phyloP scores from a whole-genome alignment of 2,797 vertebrate species.

The Mionectes olivaceus region DNA sequence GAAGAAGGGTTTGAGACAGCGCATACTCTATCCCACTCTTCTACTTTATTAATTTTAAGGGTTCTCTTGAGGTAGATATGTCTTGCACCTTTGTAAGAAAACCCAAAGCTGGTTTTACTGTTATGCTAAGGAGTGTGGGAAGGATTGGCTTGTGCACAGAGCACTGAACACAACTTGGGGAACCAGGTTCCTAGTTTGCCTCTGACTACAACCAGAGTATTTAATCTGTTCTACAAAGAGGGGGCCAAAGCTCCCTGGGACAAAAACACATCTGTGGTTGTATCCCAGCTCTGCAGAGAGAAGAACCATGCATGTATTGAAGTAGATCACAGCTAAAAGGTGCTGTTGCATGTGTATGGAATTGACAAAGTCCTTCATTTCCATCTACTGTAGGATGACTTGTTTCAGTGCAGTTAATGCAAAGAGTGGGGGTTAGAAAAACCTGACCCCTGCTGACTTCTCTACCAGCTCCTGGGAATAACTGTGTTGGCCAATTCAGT shows the following conservation, averaged over 20 bases:
- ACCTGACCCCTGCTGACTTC: neutral
- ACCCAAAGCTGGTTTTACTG: neutral
- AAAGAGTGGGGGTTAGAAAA: neutral
- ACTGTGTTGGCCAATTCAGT: neutral
- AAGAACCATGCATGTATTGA: neutral
- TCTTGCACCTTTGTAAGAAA: neutral
- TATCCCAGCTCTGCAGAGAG: neutral
- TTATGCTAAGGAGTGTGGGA: neutral
- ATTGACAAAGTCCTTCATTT: neutral
- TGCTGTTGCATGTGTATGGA: neutral
- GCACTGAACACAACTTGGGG: neutral
- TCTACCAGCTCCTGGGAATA: neutral
- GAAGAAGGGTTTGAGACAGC: neutral
- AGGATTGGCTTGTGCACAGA: neutral
- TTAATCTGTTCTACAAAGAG: neutral
- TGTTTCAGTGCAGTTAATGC: neutral
- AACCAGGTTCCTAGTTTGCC: neutral
- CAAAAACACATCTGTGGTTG: neutral
- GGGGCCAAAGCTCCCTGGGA: neutral
- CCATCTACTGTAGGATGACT: neutral
- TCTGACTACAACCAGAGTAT: neutral
- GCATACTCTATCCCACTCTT: neutral
- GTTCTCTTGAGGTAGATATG: neutral
- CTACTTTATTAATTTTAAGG: neutral
- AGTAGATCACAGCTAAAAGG: neutral